phyloP scores from a whole-genome alignment of 2,113 vertebrate genomes.

The Engystomops pustulosus region DNA sequence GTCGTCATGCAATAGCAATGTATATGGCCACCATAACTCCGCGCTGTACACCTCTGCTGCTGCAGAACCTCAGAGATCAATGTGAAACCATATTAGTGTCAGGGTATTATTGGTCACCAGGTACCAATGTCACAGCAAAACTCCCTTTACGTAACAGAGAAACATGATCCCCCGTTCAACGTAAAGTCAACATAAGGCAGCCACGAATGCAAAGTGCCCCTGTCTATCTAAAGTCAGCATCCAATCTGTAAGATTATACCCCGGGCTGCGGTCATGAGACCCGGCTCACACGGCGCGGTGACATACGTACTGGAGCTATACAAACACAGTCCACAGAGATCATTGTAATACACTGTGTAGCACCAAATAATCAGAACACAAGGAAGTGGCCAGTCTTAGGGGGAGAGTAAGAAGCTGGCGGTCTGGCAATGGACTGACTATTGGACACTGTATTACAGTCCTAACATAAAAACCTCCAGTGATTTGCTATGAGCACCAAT shows the following conservation, averaged over 20 bases:
- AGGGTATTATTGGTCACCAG: not conserved
- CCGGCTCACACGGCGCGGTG: not conserved
- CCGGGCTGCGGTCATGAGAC: not conserved
- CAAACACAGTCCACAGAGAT: not conserved
- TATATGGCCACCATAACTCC: no score
- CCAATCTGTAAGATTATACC: not conserved
- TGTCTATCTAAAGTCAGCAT: not conserved
- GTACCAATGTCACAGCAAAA: not conserved
- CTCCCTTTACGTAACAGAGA: not conserved
- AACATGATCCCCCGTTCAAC: not conserved
- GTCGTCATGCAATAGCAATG: no score
- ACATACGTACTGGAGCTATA: not conserved
- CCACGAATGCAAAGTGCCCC: not conserved
- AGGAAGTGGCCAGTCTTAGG: not conserved
- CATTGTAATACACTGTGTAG: not conserved
- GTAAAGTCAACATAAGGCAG: not conserved
- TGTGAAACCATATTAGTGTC: not conserved
- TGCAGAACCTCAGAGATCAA: not conserved
- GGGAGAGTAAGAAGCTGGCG: no score
- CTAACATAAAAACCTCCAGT: no score
- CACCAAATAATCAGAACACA: not conserved
- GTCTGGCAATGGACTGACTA: no score
- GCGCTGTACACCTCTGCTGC: not conserved
- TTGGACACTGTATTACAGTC: no score
- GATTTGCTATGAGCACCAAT: no score